A percentile compares a stretch with the other conserved stretches of the same genome.
Evolutionary conservation across 2,888 invertebrate genomes (phyloP).

Genomic region (Desoria tigrina): DNA sequence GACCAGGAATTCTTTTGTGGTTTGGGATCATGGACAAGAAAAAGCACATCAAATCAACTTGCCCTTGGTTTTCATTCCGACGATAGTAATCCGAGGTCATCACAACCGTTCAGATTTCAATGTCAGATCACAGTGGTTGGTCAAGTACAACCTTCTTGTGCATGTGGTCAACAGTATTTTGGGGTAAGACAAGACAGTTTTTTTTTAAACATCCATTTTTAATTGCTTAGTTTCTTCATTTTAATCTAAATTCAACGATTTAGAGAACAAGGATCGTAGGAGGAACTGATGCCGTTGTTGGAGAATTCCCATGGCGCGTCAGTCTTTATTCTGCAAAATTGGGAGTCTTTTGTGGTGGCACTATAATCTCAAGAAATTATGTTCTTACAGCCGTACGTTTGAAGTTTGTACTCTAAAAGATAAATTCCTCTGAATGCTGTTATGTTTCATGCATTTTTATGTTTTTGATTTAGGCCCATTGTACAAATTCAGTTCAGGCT

Average conservation of each 20-base stretch:
- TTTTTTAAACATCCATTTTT: no score
- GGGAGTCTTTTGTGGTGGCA: constrained; percentile 40
- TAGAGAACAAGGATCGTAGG: constrained; percentile 38
- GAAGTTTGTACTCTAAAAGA: background rate
- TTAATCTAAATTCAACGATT: constrained; percentile 1
- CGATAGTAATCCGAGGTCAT: constrained; percentile 15
- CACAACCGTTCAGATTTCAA: constrained; percentile 19
- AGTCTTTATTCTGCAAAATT: constrained; percentile 23
- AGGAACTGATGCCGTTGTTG: constrained; percentile 23
- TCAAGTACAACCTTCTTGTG: background rate
- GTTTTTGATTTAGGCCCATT: constrained; percentile 34
- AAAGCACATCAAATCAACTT: constrained; percentile 29
- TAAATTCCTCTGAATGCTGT: no score
- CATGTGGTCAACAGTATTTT: constrained; percentile 28
- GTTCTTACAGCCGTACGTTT: constrained; percentile 37
- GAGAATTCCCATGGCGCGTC: constrained; percentile 42
- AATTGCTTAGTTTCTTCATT: background rate
- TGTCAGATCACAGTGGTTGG: constrained; percentile 23
- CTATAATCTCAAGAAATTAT: constrained; percentile 38
- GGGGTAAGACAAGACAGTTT: no score
- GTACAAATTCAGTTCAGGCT: constrained; percentile 31
- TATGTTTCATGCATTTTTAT: background rate
- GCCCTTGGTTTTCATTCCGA: constrained; percentile 39
- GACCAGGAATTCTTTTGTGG: constrained; percentile 40
- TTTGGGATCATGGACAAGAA: constrained; percentile 18